Percentiles rank a stretch among this genome's conserved stretches.
Conservation (phyloP, 2,797 vertebrate species). For the Phalanger gymnotis region DNA sequence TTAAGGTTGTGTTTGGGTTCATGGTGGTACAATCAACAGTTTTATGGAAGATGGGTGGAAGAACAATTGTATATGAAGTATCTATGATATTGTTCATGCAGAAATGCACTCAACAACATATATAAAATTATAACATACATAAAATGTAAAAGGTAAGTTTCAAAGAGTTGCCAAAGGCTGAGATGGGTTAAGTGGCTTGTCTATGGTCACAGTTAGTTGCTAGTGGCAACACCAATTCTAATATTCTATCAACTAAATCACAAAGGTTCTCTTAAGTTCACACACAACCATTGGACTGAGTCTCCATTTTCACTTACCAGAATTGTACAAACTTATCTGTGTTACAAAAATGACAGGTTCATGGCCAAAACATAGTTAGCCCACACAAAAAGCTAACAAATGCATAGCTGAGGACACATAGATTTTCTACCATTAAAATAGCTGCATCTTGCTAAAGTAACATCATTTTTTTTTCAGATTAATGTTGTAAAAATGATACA, state of each 20-base stretch:
- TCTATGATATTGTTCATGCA: neutral
- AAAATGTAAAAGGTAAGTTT: neutral
- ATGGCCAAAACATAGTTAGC: neutral
- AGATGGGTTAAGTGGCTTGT: neutral
- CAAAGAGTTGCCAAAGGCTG: neutral
- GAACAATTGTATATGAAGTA: neutral
- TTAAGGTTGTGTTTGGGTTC: neutral
- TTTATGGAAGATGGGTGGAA: neutral
- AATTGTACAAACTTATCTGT: neutral
- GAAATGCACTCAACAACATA: neutral
- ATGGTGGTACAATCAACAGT: neutral
- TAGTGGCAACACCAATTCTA: neutral
- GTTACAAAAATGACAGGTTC: neutral
- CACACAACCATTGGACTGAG: neutral
- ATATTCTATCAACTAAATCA: neutral
- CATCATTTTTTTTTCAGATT: neutral
- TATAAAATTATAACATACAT: neutral
- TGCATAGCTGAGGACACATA: neutral
- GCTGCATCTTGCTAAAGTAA: constrained; percentile 20
- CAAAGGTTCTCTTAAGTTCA: neutral
- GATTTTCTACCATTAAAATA: constrained; percentile 25
- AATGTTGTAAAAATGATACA: constrained; percentile 23
- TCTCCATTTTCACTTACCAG: neutral
- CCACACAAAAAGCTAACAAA: neutral
- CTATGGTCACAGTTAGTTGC: neutral